Conservation (phyloP, 1,140 invertebrate genomes). For the Proctacanthus coquilletti region DNA sequence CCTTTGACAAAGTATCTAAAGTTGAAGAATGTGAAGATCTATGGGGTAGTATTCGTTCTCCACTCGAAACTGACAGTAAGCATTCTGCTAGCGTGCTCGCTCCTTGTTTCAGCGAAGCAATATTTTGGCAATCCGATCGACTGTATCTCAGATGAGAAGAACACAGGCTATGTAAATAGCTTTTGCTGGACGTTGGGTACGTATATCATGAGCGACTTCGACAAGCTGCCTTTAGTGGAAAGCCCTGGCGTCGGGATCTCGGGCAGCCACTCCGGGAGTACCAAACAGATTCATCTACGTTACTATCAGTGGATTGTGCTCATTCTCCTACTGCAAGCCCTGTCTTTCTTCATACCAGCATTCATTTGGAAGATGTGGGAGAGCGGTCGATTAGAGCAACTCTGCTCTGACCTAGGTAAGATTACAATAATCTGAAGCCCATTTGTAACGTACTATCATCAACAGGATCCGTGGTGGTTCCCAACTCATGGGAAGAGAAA, state of each 20-base stretch:
- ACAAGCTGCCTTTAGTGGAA: constrained; percentile 31
- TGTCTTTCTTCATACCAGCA: constrained; percentile 54
- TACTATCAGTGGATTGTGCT: constrained; percentile 87
- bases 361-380: constrained; percentile 67
- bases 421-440: constrained; percentile 4
- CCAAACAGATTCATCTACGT: constrained; percentile 45
- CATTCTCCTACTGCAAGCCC: constrained; percentile 61
- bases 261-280: constrained; percentile 7
- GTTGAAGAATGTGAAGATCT: constrained; percentile 43
- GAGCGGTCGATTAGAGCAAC: constrained; percentile 38
- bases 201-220: constrained; percentile 40
- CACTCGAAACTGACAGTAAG: constrained; percentile 52
- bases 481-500: constrained; percentile 33
- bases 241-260: constrained; percentile 2
- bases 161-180: constrained; percentile 45
- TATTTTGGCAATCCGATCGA: constrained; percentile 56
- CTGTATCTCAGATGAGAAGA: constrained; percentile 37
- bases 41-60: constrained; percentile 47
- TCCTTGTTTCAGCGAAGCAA: constrained; percentile 51
- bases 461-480: constrained; percentile 15
- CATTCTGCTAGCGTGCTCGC: constrained; percentile 44
- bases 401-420: constrained; percentile 34
- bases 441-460: constrained; percentile 11
- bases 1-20: constrained; percentile 34
- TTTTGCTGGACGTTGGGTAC: constrained; percentile 69